Conservation (phyloP, 2,797 vertebrate species). For the Lithobates sylvaticus region DNA sequence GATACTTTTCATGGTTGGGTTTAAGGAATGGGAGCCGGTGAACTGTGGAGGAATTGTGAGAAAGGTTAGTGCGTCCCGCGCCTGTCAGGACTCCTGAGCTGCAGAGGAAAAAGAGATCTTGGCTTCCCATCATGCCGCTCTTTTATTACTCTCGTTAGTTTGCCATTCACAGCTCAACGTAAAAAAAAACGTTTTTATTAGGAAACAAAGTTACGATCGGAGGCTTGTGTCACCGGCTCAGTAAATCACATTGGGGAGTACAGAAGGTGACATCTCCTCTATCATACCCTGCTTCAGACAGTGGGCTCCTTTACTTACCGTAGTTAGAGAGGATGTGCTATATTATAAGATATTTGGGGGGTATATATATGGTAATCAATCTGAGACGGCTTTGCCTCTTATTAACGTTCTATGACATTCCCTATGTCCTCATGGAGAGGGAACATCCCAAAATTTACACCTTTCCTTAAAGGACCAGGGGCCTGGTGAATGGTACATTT, state of each 20-base stretch:
- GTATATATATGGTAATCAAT: too few species aligned
- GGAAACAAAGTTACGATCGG: slow-evolving; percentile 34
- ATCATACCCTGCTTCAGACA: too few species aligned
- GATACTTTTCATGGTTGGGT: slow-evolving; percentile 73
- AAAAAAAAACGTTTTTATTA: slow-evolving; percentile 51
- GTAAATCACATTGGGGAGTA: slow-evolving; percentile 1
- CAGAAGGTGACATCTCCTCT: slow-evolving; percentile 3
- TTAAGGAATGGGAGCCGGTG: slow-evolving; percentile 64
- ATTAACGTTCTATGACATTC: too few species aligned
- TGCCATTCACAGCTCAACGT: slow-evolving; percentile 23
- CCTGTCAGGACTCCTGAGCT: slow-evolving; percentile 68
- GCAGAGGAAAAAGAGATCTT: slow-evolving; percentile 36
- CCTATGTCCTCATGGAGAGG: too few species aligned
- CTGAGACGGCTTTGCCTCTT: too few species aligned
- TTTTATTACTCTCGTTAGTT: slow-evolving; percentile 49
- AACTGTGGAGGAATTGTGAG: slow-evolving; percentile 70
- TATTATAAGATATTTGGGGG: too few species aligned
- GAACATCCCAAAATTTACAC: too few species aligned
- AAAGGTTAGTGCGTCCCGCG: slow-evolving; percentile 73
- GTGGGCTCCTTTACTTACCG: too few species aligned
- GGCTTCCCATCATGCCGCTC: slow-evolving; percentile 30
- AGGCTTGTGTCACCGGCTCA: slow-evolving; percentile 25
- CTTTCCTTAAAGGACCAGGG: too few species aligned
- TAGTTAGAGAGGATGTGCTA: too few species aligned
- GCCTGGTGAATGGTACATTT: too few species aligned